Evolutionary conservation across 2,888 invertebrate genomes (phyloP).

Genomic region (Drosophila aldrichi): DNA sequence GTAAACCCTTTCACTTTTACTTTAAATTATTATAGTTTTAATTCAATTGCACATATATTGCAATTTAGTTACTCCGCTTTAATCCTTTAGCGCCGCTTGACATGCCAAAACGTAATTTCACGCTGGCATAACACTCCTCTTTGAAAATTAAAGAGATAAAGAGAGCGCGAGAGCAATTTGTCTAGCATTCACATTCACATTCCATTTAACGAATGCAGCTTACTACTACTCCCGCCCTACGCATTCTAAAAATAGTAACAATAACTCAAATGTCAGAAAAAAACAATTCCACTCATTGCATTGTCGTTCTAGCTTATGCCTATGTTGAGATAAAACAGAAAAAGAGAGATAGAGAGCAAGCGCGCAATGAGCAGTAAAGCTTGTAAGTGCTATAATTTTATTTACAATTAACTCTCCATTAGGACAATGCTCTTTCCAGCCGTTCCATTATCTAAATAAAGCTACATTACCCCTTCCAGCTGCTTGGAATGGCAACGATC

Average conservation of each 20-base stretch:
- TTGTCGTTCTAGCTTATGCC: neutral
- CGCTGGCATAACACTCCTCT: neutral
- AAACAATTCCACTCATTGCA: neutral
- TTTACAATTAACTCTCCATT: conserved; percentile 11
- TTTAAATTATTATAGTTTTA: too few relatives aligned
- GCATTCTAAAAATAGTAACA: neutral
- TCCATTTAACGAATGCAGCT: neutral
- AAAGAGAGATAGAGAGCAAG: neutral
- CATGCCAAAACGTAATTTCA: neutral
- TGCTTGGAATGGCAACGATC: conserved; percentile 49
- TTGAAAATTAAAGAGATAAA: neutral
- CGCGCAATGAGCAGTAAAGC: neutral
- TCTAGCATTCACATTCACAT: neutral
- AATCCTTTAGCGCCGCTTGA: too few relatives aligned
- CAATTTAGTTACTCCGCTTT: neutral
- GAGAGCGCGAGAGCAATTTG: neutral
- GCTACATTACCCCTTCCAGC: conserved; percentile 65
- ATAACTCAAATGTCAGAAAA: neutral
- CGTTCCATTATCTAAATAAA: conserved; percentile 50
- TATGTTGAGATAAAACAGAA: neutral
- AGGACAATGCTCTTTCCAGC: conserved; percentile 3
- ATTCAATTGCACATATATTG: neutral
- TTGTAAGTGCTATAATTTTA: neutral
- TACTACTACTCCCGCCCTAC: neutral
- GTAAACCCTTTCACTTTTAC: too few relatives aligned